Conservation (phyloP, 2,113 vertebrate species). For the Gymnorhina tibicen region DNA sequence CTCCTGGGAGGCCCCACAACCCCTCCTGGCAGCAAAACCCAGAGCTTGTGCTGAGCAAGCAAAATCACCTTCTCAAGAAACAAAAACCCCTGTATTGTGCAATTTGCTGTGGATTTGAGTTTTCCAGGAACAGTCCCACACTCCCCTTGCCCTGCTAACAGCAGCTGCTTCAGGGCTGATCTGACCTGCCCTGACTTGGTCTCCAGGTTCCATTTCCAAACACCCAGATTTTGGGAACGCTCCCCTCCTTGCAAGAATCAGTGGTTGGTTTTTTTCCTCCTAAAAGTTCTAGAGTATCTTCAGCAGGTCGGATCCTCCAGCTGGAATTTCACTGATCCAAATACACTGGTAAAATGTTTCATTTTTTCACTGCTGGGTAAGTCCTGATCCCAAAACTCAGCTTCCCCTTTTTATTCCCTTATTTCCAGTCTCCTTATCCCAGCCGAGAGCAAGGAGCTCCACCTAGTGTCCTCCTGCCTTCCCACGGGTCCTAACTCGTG, state of each 20-base stretch:
- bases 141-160: neutral
- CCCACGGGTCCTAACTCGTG: accelerated
- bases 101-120: neutral
- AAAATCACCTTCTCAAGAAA: neutral
- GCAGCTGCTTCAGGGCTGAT: neutral
- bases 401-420: accelerated
- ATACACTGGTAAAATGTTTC: neutral
- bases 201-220: neutral
- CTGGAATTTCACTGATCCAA: neutral
- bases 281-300: neutral
- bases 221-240: neutral
- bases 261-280: neutral
- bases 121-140: neutral
- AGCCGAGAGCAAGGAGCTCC: neutral
- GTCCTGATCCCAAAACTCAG: neutral
- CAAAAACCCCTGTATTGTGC: neutral
- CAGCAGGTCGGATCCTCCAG: neutral
- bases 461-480: neutral
- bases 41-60: neutral
- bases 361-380: neutral
- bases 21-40: neutral
- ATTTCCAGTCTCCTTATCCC: accelerated
- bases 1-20: neutral
- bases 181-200: neutral
- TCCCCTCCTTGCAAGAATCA: neutral